Evolutionary conservation across 2,113 vertebrate genomes (phyloP), one percentile per base, ranked within the genome.

Genomic region (Connochaetes taurinus): DNA sequence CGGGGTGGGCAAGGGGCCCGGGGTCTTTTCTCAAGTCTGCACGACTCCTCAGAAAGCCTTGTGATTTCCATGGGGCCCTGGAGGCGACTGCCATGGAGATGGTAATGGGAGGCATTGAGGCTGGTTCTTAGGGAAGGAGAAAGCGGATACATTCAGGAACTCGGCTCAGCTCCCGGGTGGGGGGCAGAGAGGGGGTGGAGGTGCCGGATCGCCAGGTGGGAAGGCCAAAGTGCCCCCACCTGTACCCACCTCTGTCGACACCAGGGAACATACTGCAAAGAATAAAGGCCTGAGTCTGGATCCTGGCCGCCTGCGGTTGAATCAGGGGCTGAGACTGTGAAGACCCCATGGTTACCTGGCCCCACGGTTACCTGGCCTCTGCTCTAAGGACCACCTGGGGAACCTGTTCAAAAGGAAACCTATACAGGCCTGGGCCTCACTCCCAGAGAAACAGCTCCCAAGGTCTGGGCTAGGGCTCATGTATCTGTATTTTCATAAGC

Each of bases 31-130:
- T 98, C 97, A 98, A 98, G 97, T 97, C 98, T 97, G 93, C 92
- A 97, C 95, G 97, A 98, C 98, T 97, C 97, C 98, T 98, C 98
- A 91, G 98, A 98, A 98, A 98, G 98, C 98, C 95, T 97, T 92
- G 95, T 96, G 97, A 98, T 98, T 98, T 98, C 98, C 98, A 93
- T 98, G 97, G 98, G 97, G 97, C 97, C 96, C 97, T 43, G 96
- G 87, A 97, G 88, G 71, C 92, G 91, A 97, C 88, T 95, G 96
- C 98, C 98, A 96, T 98, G 98, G 76, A 93, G 90, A 96, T 95
- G 96, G 95, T 62, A 82, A 92, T 76, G 81, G 90, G 31, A 71
- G n/a, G 58, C 84, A 47, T 47, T 60, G 90, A 96, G 82, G 78
- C 90, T 17, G 94, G 47, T 43, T 85, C 76, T 15, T 40, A 25